A percentile compares a stretch with the other conserved stretches of the same genome.
phyloP scores from a whole-genome alignment of 2,797 vertebrate species.

The Cyprinodon diabolis region DNA sequence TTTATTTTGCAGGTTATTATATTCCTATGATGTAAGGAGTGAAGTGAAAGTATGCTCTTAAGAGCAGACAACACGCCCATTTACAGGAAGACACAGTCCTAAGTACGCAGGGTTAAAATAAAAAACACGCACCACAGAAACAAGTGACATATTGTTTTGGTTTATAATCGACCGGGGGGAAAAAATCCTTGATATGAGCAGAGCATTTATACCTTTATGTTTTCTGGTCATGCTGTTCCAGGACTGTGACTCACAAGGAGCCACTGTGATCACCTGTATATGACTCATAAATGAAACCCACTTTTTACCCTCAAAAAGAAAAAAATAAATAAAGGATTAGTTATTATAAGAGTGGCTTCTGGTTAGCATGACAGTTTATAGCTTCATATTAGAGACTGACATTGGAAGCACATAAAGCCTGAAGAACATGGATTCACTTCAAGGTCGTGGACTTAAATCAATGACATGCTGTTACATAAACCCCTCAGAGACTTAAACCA shows the following conservation, averaged over 20 bases:
- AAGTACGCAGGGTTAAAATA: background rate
- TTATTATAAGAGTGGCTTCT: constrained; percentile 15
- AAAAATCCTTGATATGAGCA: constrained; percentile 10
- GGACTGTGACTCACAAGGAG: constrained; percentile 34
- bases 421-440: constrained; percentile 46
- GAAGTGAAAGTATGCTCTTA: background rate
- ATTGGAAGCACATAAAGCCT: constrained; percentile 28
- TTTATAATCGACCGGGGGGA: background rate
- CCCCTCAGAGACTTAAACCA: constrained; percentile 43
- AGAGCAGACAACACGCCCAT: background rate
- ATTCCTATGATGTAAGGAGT: background rate
- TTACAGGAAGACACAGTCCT: constrained; percentile 1
- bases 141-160: constrained; percentile 8
- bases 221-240: constrained; percentile 22
- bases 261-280: constrained; percentile 25
- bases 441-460: constrained; percentile 63
- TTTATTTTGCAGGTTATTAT: background rate
- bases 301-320: constrained; percentile 42
- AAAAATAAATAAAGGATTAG: constrained; percentile 21
- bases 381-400: constrained; percentile 41
- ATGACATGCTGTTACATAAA: constrained; percentile 58
- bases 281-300: constrained; percentile 34
- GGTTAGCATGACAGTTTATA: constrained; percentile 30
- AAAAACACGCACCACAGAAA: constrained; percentile 12
- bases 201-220: constrained; percentile 12